Evolutionary conservation across 2,113 vertebrate genomes (phyloP).

Genomic region (Cryptotis parvus): DNA sequence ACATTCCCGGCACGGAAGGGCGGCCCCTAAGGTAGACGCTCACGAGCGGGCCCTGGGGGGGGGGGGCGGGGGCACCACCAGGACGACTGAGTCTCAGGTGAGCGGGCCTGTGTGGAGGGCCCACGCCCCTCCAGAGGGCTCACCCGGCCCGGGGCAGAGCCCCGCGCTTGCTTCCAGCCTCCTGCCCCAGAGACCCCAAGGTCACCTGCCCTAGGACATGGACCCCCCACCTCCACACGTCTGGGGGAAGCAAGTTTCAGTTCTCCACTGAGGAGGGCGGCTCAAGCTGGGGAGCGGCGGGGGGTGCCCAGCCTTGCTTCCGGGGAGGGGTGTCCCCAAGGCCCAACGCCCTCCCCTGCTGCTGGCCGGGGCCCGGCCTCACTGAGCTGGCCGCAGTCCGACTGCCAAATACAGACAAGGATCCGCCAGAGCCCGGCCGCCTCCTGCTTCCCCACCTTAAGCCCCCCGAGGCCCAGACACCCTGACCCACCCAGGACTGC

Average conservation of each 20-base stretch:
- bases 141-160: slow-evolving; percentile 20
- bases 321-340: slow-evolving; percentile 74
- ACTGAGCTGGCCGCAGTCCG: slow-evolving; percentile 74
- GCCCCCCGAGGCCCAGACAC: slow-evolving; percentile 34
- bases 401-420: slow-evolving; percentile 85
- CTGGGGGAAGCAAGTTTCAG: slow-evolving; percentile 10
- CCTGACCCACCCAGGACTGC: background rate
- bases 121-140: slow-evolving; percentile 43
- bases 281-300: slow-evolving; percentile 34
- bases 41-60: background rate
- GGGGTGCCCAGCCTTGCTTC: slow-evolving; percentile 61
- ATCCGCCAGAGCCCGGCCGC: slow-evolving; percentile 70
- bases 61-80: background rate
- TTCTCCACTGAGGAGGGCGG: slow-evolving; percentile 7
- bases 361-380: slow-evolving; percentile 80
- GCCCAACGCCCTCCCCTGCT: slow-evolving; percentile 64
- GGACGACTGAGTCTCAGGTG: background rate
- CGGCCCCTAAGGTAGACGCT: background rate
- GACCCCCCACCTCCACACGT: slow-evolving; percentile 10
- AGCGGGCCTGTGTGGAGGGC: slow-evolving; percentile 41
- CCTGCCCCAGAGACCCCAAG: slow-evolving; percentile 64
- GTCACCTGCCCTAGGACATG: slow-evolving; percentile 59
- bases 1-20: background rate
- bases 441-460: slow-evolving; percentile 69
- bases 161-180: slow-evolving; percentile 79